Percentiles rank a stretch among this genome's conserved stretches.
Evolutionary conservation across 2,113 vertebrate genomes (phyloP).

Genomic region (Cyanoramphus novaezelandiae): DNA sequence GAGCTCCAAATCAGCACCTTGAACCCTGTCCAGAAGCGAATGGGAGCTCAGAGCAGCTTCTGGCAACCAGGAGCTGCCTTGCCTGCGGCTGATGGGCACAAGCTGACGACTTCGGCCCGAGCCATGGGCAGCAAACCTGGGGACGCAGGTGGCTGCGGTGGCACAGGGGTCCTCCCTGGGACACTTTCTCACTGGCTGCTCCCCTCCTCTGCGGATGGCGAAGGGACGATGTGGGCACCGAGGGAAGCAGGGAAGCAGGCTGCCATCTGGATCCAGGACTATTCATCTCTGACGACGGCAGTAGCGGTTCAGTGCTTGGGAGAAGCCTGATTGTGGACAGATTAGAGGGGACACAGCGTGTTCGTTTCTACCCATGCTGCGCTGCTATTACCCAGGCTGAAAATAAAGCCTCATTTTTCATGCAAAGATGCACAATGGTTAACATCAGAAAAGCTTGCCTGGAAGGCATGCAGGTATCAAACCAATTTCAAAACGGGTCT

Average conservation of each 20-base stretch:
- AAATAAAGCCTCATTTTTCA: slow-evolving; percentile 61
- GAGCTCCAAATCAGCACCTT: not conserved
- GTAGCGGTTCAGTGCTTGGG: not conserved
- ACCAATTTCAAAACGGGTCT: not conserved
- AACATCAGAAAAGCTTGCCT: slow-evolving; percentile 42
- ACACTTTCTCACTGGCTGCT: not conserved
- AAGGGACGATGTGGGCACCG: not conserved
- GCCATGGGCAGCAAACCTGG: not conserved
- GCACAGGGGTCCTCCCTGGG: not conserved
- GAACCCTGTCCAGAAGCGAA: not conserved
- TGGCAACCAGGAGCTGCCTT: not conserved
- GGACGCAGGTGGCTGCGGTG: not conserved
- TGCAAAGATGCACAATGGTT: slow-evolving; percentile 57
- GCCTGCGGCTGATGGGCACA: not conserved
- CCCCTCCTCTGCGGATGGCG: not conserved
- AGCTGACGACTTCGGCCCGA: not conserved
- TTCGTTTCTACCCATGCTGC: not conserved
- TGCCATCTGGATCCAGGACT: slow-evolving; percentile 11
- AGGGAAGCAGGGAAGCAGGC: not conserved
- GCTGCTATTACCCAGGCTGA: not conserved
- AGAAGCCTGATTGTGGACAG: slow-evolving; percentile 28
- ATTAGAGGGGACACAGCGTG: slow-evolving; percentile 22
- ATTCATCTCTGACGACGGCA: not conserved
- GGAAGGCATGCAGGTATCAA: slow-evolving; percentile 41
- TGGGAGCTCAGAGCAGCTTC: not conserved